Conservation (phyloP, 2,113 vertebrate genomes). For the Chloropsis hardwickii region DNA sequence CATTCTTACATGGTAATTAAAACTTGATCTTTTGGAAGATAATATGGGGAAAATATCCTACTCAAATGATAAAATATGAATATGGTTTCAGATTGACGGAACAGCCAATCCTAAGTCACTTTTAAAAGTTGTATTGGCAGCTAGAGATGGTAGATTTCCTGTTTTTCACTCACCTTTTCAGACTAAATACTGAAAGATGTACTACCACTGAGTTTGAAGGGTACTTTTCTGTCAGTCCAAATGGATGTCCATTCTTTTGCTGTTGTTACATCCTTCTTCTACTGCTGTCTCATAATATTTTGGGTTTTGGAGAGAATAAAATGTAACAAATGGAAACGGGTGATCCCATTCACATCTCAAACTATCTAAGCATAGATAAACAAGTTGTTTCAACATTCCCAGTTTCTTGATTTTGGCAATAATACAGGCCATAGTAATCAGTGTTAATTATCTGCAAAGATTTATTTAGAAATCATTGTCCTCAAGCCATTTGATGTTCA, state of each 20-base stretch:
- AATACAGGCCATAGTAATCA: neutral
- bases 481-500: neutral
- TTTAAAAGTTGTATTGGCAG: neutral
- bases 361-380: neutral
- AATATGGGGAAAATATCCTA: neutral
- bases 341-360: neutral
- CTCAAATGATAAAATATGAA: neutral
- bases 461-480: neutral
- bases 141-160: neutral
- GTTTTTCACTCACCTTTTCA: neutral
- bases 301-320: neutral
- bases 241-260: neutral
- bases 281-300: neutral
- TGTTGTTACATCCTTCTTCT: neutral
- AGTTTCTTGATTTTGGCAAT: neutral
- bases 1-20: neutral
- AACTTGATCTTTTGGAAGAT: neutral
- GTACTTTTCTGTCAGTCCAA: neutral
- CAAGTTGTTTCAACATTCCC: neutral
- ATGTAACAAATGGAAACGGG: neutral
- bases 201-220: neutral
- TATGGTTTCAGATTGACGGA: neutral
- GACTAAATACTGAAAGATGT: neutral
- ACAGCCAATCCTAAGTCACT: neutral
- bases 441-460: neutral